These are phyloP conservation scores for Pogonocherus hispidulus DNA, from an alignment of 2,888 invertebrate species.

Conservation along the genomic window DNA sequence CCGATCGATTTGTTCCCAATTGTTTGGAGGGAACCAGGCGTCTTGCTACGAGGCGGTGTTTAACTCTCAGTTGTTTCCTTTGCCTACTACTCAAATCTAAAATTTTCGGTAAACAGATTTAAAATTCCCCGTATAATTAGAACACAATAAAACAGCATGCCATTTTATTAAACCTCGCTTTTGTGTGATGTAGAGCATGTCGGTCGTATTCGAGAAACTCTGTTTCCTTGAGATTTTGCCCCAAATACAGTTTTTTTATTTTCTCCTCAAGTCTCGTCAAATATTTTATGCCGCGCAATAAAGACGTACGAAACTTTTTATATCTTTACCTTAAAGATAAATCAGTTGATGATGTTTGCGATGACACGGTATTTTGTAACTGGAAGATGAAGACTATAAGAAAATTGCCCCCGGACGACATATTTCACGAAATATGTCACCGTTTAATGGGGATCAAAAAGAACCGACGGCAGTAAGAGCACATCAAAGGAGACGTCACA, in stretches of 20 bases:
- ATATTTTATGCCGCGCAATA: not conserved
- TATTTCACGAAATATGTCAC: not conserved
- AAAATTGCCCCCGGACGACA: not conserved
- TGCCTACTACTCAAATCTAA: too few relatives aligned
- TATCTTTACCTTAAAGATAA: not conserved
- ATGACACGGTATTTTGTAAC: not conserved
- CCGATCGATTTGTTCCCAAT: not conserved
- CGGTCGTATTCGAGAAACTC: not conserved
- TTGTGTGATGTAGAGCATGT: too few relatives aligned
- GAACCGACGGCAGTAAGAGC: not conserved
- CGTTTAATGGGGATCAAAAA: constrained; percentile 1
- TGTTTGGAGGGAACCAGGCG: not conserved
- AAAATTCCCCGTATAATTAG: too few relatives aligned
- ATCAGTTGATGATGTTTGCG: not conserved
- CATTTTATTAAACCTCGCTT: too few relatives aligned
- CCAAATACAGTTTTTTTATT: not conserved
- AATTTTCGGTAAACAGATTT: too few relatives aligned
- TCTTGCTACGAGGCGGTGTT: too few relatives aligned
- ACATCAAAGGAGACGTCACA: not conserved
- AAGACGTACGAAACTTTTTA: not conserved
- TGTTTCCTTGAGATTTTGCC: not conserved
- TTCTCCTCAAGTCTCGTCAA: not conserved
- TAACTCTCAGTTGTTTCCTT: too few relatives aligned
- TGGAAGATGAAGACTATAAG: not conserved
- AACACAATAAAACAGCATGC: too few relatives aligned